A percentile compares a stretch with the other conserved stretches of the same genome.
Evolutionary conservation across 2,113 vertebrate species (phyloP).

Genomic region (Sphyrna mokarran): DNA sequence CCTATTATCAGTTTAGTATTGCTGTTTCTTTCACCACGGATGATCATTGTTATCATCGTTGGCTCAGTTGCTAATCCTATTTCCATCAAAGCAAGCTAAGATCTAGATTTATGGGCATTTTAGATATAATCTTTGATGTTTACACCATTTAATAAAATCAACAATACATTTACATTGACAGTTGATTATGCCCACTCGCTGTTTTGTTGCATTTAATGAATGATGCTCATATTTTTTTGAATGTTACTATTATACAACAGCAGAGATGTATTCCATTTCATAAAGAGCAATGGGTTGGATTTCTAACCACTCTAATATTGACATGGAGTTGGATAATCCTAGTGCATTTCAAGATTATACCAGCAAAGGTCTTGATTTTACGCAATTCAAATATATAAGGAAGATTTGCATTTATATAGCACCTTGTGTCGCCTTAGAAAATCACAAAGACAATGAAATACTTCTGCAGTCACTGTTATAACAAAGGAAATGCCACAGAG

Average conservation of each 20-base stretch:
- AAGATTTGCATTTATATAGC: background rate
- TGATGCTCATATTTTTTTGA: background rate
- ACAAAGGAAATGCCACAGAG: background rate
- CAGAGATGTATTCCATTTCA: background rate
- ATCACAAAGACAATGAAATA: background rate
- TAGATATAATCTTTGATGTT: background rate
- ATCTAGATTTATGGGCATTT: background rate
- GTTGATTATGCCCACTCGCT: background rate
- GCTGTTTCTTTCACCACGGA: background rate
- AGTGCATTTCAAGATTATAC: background rate
- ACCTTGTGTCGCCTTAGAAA: background rate
- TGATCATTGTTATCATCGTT: background rate
- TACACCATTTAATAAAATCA: background rate
- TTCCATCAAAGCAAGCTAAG: background rate
- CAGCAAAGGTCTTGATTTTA: background rate
- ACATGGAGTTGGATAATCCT: background rate
- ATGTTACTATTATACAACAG: background rate
- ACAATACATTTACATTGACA: background rate
- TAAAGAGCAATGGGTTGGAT: background rate
- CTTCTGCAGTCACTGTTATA: background rate
- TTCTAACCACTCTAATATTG: background rate
- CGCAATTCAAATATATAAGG: background rate
- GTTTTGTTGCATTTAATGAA: background rate
- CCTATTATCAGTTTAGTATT: background rate
- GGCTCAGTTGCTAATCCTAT: background rate